A percentile compares a stretch with the other conserved stretches of the same genome.
phyloP scores from a whole-genome alignment of 2,113 vertebrate genomes.

The Ursus arctos region DNA sequence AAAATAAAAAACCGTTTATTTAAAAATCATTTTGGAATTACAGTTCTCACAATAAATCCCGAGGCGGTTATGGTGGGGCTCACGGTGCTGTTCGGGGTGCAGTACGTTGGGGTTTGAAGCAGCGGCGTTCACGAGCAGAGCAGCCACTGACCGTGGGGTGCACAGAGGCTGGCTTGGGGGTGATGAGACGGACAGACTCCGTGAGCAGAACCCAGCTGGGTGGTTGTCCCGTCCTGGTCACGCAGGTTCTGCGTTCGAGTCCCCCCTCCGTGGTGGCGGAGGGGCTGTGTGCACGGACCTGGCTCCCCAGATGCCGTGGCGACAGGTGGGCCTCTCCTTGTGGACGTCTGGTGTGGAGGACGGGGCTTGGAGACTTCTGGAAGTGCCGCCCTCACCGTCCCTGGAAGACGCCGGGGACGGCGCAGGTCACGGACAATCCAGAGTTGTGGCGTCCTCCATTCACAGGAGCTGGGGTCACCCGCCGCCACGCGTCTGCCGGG shows the following conservation, averaged over 20 bases:
- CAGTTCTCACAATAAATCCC: fast-evolving
- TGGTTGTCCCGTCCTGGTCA: fast-evolving
- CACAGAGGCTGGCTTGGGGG: not conserved
- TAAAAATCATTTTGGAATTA: not conserved
- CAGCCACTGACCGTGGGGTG: fast-evolving
- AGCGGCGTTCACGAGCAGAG: fast-evolving
- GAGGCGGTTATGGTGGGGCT: fast-evolving
- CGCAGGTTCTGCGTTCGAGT: fast-evolving
- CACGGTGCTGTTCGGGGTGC: fast-evolving
- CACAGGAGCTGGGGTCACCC: not conserved
- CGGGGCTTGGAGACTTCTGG: too few relatives aligned
- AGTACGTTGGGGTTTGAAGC: fast-evolving
- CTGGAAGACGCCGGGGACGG: fast-evolving
- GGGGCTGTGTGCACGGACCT: fast-evolving
- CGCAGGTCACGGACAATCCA: fast-evolving
- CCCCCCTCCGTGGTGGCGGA: fast-evolving
- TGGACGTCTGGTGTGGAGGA: not conserved
- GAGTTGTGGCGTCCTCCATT: fast-evolving
- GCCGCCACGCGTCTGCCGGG: not conserved
- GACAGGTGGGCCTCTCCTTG: fast-evolving
- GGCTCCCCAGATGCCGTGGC: not conserved
- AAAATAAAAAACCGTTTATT: not conserved
- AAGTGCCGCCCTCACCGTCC: not conserved
- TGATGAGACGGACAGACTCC: fast-evolving
- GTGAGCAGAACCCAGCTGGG: fast-evolving